Evolutionary conservation across 2,113 vertebrate genomes (phyloP).

Genomic region (Pangasianodon hypophthalmus): DNA sequence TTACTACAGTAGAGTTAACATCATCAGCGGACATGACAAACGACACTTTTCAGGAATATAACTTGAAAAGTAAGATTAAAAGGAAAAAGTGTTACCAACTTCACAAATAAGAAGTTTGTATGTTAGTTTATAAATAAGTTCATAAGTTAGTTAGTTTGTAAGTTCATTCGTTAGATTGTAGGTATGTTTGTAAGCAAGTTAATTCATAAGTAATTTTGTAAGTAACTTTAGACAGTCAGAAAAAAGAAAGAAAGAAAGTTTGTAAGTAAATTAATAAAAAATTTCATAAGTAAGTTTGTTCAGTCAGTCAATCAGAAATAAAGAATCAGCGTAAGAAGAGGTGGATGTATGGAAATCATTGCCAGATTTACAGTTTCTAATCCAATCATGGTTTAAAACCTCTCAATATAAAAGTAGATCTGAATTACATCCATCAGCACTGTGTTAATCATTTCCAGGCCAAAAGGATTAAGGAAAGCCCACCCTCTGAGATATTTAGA

Average conservation of each 20-base stretch:
- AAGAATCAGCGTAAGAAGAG: neutral
- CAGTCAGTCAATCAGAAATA: neutral
- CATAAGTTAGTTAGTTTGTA: neutral
- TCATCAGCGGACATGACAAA: too few relatives aligned
- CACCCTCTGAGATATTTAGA: neutral
- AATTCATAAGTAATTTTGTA: neutral
- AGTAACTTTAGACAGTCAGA: neutral
- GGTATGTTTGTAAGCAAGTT: too few relatives aligned
- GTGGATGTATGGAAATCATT: neutral
- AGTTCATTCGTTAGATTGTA: too few relatives aligned
- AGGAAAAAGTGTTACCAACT: too few relatives aligned
- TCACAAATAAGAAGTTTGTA: neutral
- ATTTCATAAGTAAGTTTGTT: neutral
- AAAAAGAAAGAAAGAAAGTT: neutral
- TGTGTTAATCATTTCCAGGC: neutral
- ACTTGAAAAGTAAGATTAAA: too few relatives aligned
- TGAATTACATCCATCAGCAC: neutral
- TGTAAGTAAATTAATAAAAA: neutral
- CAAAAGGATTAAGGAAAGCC: too few relatives aligned
- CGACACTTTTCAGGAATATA: too few relatives aligned
- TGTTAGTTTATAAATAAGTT: neutral
- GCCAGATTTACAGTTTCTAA: neutral
- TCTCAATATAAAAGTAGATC: neutral
- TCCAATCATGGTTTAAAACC: neutral
- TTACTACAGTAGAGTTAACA: neutral